Evolutionary conservation across 2,888 invertebrate species (phyloP).

Genomic region (Chrysomela aeneicollis): DNA sequence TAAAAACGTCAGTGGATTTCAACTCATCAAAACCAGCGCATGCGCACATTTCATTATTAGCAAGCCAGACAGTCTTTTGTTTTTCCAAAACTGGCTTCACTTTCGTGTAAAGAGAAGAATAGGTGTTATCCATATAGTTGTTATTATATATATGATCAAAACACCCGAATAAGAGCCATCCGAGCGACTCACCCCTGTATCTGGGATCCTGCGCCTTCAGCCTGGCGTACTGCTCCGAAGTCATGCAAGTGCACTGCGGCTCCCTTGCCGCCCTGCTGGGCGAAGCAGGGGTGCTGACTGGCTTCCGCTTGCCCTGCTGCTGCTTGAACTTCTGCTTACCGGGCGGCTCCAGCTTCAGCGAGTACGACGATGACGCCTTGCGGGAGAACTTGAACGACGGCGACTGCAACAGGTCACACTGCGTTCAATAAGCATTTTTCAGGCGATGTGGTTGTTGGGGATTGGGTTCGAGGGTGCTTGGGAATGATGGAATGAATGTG

Average conservation of each 20-base stretch:
- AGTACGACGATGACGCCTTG: conserved; percentile 96
- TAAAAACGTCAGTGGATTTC: no score
- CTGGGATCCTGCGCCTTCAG: conserved; percentile 85
- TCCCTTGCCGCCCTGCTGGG: conserved; percentile 81
- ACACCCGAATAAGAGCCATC: no score
- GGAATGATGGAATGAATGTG: no score
- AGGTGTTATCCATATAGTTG: no score
- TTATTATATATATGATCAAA: no score
- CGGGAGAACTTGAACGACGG: conserved; percentile 97
- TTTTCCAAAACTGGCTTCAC: no score
- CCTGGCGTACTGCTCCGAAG: conserved; percentile 89
- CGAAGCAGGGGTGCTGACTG: conserved; percentile 79
- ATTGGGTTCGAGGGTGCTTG: no score
- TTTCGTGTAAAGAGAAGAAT: no score
- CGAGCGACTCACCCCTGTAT: conserved; percentile 72
- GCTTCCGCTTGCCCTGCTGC: conserved; percentile 82
- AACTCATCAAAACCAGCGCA: no score
- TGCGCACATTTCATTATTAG: no score
- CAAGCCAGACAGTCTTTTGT: no score
- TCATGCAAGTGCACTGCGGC: conserved; percentile 95
- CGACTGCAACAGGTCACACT: conserved; percentile 84
- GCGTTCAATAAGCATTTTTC: conserved; percentile 58
- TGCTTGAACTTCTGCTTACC: conserved; percentile 87
- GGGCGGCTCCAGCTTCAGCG: conserved; percentile 91
- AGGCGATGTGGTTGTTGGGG: conserved; percentile 18